Percentiles rank a stretch among this genome's conserved stretches.
phyloP scores from a whole-genome alignment of 1,140 invertebrate species.

The Aphelinus certus region DNA sequence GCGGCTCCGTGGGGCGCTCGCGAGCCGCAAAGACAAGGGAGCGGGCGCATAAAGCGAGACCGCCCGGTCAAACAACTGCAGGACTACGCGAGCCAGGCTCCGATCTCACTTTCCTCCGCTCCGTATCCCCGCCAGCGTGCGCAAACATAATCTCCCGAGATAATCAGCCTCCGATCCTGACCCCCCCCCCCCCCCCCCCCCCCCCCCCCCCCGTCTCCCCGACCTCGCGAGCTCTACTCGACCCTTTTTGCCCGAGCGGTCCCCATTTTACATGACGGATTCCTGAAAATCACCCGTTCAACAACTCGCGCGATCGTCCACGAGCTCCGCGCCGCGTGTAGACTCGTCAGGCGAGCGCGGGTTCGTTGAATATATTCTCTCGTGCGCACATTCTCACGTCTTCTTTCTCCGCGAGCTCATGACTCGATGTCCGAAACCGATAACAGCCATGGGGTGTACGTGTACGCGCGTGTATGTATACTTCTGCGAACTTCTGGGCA shows the following conservation, averaged over 20 bases:
- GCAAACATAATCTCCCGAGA: slow-evolving; percentile 58
- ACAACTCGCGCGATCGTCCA: slow-evolving; percentile 45
- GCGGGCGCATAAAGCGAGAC: too few relatives aligned
- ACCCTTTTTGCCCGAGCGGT: slow-evolving; percentile 42
- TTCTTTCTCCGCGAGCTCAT: slow-evolving; percentile 42
- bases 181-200: too few relatives aligned
- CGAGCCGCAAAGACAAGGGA: too few relatives aligned
- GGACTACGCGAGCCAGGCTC: too few relatives aligned
- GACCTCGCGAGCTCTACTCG: slow-evolving; percentile 15
- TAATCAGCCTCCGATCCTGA: slow-evolving; percentile 53
- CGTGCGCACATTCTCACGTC: background rate
- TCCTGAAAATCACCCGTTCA: slow-evolving; percentile 61
- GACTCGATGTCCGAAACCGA: slow-evolving; percentile 51
- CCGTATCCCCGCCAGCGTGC: slow-evolving; percentile 49
- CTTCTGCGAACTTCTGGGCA: slow-evolving; percentile 35
- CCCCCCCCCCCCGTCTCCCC: too few relatives aligned
- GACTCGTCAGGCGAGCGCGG: too few relatives aligned
- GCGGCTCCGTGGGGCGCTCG: too few relatives aligned
- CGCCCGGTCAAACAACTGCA: too few relatives aligned
- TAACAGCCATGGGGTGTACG: slow-evolving; percentile 49
- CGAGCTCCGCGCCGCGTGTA: slow-evolving; percentile 39
- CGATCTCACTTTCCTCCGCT: background rate
- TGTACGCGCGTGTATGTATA: slow-evolving; percentile 41
- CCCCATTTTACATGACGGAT: slow-evolving; percentile 57
- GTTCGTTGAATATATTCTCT: too few relatives aligned